Evolutionary conservation across 2,797 vertebrate genomes (phyloP), one percentile per base, ranked within the genome.

Genomic region (Notoglanidium macrostoma): DNA sequence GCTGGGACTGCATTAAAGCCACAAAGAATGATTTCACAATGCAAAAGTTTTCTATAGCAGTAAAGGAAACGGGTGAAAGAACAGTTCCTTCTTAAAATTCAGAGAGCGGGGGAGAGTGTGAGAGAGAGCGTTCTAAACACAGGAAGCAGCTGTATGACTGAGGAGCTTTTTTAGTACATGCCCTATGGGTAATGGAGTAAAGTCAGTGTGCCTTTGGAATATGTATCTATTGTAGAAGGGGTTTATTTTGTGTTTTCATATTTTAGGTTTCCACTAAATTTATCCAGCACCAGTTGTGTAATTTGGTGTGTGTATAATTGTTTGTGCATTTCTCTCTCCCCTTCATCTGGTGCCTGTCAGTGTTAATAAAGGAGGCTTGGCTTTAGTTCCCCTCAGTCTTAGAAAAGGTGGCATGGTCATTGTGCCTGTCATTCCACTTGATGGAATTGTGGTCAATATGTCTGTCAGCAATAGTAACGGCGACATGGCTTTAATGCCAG

Each of bases 1-100:
- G 55, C 87, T 67, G 59, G 40, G 81, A 54, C 6, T 82, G 67
- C 67, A 72, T 72, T 88, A 70, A 84, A 88, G 61, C 76, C 76
- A 44, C 46, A 59, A 72, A 23, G 74, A 63, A 73, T 21, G 29
- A 26, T 57, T 72, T 80, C 55, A 29, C 51, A 72, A 72, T 15
- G 72, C 63, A 68, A 40, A 61, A 21, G 74, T 70, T 79, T 84
- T 80, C 15, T 44, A 63, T n/a, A 15, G 29, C 26, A 21, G 9
- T 26, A 46, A 61, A 83, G 23, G 55, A 61, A 76, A 72, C 32
- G 35, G 15, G 40, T 57, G 35, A 59, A 74, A 85, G 55, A 74
- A 85, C 9, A 85, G 23, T 61, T 74, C 55, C 55, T 74, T 55
- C 40, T 85, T 85, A 61, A 55, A 67, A 86, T 79, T 86, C n/a